Percentiles rank a stretch among this genome's conserved stretches.
These are phyloP conservation scores for Limnephilus auricula DNA, from an alignment of 2,888 invertebrate species.

Conservation along the genomic window DNA sequence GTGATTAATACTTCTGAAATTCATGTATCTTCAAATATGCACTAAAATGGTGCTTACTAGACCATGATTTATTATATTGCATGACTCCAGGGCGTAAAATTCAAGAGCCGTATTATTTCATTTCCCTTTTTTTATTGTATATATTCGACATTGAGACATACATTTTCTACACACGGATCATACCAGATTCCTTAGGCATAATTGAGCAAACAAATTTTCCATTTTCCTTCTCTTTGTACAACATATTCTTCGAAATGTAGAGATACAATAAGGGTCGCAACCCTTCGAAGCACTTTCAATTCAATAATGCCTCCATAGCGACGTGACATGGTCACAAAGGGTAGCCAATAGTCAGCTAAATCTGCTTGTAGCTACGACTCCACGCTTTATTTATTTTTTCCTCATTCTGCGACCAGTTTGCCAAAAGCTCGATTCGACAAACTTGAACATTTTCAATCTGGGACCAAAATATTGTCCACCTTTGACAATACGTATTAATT, in stretches of 20 bases:
- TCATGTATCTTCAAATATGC: no score
- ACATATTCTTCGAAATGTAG: slow-evolving; percentile 27
- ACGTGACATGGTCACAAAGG: slow-evolving; percentile 61
- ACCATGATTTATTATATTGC: no score
- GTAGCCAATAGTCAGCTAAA: slow-evolving; percentile 53
- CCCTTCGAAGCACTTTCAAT: slow-evolving; percentile 46
- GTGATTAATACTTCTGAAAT: no score
- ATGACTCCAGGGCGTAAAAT: no score
- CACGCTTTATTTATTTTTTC: neutral
- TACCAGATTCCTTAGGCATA: neutral
- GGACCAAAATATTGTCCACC: neutral
- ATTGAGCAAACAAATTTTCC: slow-evolving; percentile 36
- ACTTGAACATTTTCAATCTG: neutral
- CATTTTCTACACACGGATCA: neutral
- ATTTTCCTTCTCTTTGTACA: slow-evolving; percentile 42
- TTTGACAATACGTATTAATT: neutral
- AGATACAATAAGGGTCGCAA: slow-evolving; percentile 45
- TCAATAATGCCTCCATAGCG: slow-evolving; percentile 60
- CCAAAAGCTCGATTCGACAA: neutral
- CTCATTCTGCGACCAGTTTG: neutral
- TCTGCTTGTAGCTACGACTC: slow-evolving; percentile 2
- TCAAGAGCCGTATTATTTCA: no score
- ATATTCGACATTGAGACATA: no score
- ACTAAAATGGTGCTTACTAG: no score
- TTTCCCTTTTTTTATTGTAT: no score